These are phyloP conservation scores for Trogon melanurus DNA, from an alignment of 2,113 vertebrate species.

Conservation along the genomic window DNA sequence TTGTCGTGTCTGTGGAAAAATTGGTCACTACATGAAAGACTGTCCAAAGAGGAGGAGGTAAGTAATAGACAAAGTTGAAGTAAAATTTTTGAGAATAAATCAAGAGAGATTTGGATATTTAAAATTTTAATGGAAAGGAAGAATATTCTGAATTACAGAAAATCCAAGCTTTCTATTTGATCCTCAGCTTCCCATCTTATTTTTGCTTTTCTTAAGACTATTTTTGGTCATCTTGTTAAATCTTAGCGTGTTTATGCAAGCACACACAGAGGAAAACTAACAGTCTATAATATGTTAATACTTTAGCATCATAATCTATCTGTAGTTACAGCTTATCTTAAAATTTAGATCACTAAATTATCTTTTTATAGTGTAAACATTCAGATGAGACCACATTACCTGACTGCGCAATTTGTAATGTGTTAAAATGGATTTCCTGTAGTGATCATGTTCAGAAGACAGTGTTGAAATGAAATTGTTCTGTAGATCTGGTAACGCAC, in stretches of 20 bases:
- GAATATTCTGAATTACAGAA: background rate
- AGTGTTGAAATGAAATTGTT: background rate
- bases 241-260: background rate
- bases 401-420: background rate
- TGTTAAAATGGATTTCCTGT: background rate
- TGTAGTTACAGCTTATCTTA: background rate
- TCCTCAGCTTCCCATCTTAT: background rate
- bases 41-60: constrained; percentile 97
- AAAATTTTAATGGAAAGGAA: background rate
- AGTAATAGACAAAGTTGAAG: background rate
- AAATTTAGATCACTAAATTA: background rate
- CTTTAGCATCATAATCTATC: background rate
- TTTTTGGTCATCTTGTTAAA: background rate
- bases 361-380: background rate
- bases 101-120: background rate
- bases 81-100: background rate
- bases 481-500: background rate
- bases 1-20: constrained; percentile 97
- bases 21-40: constrained; percentile 99
- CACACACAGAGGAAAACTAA: background rate
- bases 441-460: background rate
- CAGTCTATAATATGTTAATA: background rate
- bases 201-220: background rate
- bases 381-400: background rate
- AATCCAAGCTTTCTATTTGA: background rate